Base-by-base conservation (phyloP, 1,140 invertebrate species). In the Leptopilina clavipes region DNA sequence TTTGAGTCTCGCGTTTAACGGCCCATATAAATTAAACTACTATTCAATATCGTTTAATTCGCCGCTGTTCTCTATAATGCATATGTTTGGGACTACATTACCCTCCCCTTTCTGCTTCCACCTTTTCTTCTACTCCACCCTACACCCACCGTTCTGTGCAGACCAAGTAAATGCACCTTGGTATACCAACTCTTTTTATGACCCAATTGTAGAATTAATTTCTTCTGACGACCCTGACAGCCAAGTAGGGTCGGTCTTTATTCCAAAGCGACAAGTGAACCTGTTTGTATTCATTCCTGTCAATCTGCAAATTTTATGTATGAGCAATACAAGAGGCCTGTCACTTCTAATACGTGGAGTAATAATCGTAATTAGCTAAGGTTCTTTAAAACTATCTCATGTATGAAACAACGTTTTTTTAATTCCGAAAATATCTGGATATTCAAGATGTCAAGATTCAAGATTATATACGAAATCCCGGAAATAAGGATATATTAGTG, bases 11-110 rank as follows among this genome's bases (percentile, higher is more conserved):
- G 84, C 86, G 84, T 89, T 89, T 88, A 91, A 90, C 88, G 87
- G 86, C 87, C 88, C 86, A 82, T 82, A 90, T 90, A 90, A 90
- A 90, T 90, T 90, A 91, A 90, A n/a, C n/a, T 89, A 85, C 86
- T 89, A 86, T 82, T 86, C 81, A 85, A 90, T 90, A 89, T 89
- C 86, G 89, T 89, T 90, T 89, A 89, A 90, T 90, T 89, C 85
- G 86, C 89, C 87, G 86, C 86, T 86, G 86, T 81, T 79, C 77
- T 78, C 80, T 78, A 76, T 43, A 56, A 19, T 65, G 59, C 76
- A 73, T 81, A 80, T 74, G 77, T 71, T 77, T 86, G 76, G 22
- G 77, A 71, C 72, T 59, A 48, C 45, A 59, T 56, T 22, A n/a
- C 70, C 77, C 76, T 76, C 76, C 52, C 40, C 73, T 72, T 40